phyloP scores from a whole-genome alignment of 2,113 vertebrate species.

The Barnardius zonarius region DNA sequence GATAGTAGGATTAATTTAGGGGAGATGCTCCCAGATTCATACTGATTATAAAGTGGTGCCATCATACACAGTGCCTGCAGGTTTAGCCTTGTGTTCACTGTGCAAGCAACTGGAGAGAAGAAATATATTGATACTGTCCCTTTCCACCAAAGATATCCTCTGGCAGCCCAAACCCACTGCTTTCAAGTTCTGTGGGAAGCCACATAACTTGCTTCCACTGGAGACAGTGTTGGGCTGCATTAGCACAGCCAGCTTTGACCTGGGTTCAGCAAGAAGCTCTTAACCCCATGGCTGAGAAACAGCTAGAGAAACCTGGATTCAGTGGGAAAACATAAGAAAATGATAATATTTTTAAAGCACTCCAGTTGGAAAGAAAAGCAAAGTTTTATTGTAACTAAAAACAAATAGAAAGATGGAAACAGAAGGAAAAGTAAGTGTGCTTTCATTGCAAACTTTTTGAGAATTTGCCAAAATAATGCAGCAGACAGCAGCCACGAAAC shows the following conservation, averaged over 20 bases:
- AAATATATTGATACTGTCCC: background rate
- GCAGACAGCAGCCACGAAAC: background rate
- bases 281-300: background rate
- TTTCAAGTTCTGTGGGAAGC: background rate
- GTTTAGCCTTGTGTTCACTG: background rate
- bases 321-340: background rate
- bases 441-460: background rate
- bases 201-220: background rate
- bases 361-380: background rate
- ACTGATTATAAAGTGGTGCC: background rate
- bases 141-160: background rate
- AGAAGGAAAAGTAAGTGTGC: background rate
- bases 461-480: background rate
- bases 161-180: background rate
- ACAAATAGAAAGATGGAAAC: background rate
- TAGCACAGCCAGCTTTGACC: background rate
- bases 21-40: background rate
- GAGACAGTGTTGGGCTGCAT: background rate
- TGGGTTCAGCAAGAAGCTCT: background rate
- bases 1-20: background rate
- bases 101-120: background rate
- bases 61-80: background rate
- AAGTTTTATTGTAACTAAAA: background rate
- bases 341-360: background rate
- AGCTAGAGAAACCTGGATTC: background rate